Percentiles rank a stretch among this genome's conserved stretches.
These are phyloP conservation scores for Chelon auratus DNA, from an alignment of 2,797 vertebrate species.

Conservation along the genomic window DNA sequence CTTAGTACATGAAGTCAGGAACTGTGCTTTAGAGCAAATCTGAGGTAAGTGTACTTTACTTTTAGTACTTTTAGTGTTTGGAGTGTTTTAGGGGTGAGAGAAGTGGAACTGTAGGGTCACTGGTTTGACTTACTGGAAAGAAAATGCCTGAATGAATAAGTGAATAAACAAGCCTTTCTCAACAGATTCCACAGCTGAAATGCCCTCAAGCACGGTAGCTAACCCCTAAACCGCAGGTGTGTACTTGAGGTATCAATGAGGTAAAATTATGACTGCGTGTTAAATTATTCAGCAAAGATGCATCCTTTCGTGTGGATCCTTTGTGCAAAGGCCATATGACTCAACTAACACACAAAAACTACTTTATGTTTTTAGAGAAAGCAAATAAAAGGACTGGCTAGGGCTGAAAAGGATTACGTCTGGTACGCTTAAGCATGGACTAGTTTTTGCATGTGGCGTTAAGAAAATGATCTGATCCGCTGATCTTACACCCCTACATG, in stretches of 20 bases:
- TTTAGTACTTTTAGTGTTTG: neutral
- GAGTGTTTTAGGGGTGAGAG: no score
- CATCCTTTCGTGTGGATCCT: slow-evolving; percentile 5
- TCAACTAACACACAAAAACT: neutral
- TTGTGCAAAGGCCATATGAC: neutral
- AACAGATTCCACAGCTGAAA: no score
- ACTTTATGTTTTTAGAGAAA: neutral
- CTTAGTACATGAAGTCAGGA: no score
- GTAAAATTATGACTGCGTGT: neutral
- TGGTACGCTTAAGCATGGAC: neutral
- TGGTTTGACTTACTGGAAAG: no score
- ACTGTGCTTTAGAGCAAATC: neutral
- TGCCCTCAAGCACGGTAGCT: no score
- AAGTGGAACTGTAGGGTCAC: no score
- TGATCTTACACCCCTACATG: neutral
- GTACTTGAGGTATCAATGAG: neutral
- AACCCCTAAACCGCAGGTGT: slow-evolving; percentile 3
- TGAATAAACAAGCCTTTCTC: no score
- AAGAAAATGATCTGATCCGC: neutral
- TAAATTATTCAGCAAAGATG: neutral
- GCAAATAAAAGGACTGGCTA: no score
- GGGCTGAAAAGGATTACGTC: neutral
- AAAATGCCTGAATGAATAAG: no score
- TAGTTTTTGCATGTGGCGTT: neutral
- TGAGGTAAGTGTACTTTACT: neutral